Conservation (phyloP, 2,113 vertebrate species). For the Prolemur simus region DNA sequence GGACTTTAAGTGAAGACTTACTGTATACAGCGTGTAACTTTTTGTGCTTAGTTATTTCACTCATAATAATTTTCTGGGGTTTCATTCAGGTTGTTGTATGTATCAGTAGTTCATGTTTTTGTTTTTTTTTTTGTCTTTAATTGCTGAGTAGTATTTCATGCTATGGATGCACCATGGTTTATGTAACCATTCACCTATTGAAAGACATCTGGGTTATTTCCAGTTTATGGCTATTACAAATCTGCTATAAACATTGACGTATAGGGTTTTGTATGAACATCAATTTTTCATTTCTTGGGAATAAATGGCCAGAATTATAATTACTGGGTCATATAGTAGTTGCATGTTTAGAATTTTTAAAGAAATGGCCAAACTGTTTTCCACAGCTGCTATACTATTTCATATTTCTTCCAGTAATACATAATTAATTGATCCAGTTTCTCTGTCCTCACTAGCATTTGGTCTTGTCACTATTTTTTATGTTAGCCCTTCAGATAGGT, state of each 20-base stretch:
- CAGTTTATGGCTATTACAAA: slow-evolving; percentile 36
- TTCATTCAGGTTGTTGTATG: not conserved
- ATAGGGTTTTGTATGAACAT: slow-evolving; percentile 47
- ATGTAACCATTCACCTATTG: not conserved
- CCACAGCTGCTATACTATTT: not conserved
- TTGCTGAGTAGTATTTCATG: not conserved
- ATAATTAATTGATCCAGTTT: not conserved
- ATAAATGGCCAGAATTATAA: slow-evolving; percentile 26
- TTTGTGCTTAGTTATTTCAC: not conserved
- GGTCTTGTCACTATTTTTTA: not conserved
- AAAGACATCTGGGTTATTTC: not conserved
- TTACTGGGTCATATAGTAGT: slow-evolving; percentile 41
- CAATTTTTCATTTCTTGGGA: slow-evolving; percentile 51
- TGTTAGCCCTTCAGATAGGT: not conserved
- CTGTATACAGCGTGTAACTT: not conserved
- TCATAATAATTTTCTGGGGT: not conserved
- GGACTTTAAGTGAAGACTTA: not conserved
- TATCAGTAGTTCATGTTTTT: not conserved
- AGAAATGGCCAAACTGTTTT: slow-evolving; percentile 17
- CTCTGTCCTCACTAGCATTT: not conserved
- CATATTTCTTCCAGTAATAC: not conserved
- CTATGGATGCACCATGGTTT: not conserved
- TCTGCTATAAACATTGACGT: slow-evolving; percentile 48
- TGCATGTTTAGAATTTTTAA: not conserved
- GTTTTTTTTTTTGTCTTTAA: not conserved